Base-by-base conservation (phyloP, 2,797 vertebrate species). In the Clamator glandarius region DNA sequence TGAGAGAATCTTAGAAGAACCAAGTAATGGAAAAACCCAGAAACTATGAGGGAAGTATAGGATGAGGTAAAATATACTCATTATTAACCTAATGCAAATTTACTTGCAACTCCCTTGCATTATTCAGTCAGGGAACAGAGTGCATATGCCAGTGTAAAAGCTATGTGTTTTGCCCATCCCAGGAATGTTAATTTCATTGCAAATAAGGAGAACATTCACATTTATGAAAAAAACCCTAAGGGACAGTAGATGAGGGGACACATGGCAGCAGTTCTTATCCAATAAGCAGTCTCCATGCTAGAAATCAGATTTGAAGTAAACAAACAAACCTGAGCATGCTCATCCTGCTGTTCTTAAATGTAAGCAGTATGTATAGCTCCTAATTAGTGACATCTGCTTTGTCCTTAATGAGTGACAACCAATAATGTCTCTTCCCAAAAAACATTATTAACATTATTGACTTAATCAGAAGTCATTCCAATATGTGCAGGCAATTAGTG, bases 311-410 rank as follows among this genome's bases (percentile, higher is more conserved):
- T 61, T 88, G 26, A 90, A 78, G 29, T 46, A 94, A 86, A 81
- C n/a, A 90, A 74, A 88, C 70, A 46, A 92, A 85, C 25, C 41
- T 66, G 26, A 86, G 52, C 33, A n/a, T 36, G 36, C 26, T 77
- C 51, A 69, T 82, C 84, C 58, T 68, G 20, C 7, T 42, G 29
- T n/a, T 92, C 62, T 87, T 82, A 91, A 78, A 86, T 69, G 59
- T 55, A 24, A 79, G 20, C 28, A 24, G 23, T 42, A 39, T 35
- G 39, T 59, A 59, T 50, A 61, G 14, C 46, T 95, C 35, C 68
- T 80, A 92, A 89, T 91, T 81, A 26, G 54, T 69, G 86, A 81
- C 84, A 78, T 62, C 77, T 92, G 88, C 76, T 90, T 88, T 87
- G 72, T 77, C 63, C 72, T 87, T 89, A 88, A 55, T 16, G 75